Percentiles rank a stretch among this genome's conserved stretches.
phyloP scores from a whole-genome alignment of 2,888 invertebrate species.

The Eristalis intricaria region DNA sequence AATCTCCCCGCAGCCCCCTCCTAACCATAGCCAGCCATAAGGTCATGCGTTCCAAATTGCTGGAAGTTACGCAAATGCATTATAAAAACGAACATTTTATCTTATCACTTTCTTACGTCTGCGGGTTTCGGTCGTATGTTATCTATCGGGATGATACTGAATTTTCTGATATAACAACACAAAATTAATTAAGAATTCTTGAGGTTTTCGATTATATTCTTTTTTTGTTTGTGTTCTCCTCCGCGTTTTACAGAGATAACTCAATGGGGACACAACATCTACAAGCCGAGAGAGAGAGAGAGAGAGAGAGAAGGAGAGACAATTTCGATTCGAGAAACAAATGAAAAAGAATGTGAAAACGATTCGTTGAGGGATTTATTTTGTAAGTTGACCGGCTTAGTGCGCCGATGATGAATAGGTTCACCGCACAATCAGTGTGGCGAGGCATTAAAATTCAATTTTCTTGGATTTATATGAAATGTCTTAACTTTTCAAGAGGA shows the following conservation, averaged over 20 bases:
- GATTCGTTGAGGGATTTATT: not conserved
- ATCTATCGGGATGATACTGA: constrained; percentile 37
- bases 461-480: constrained; percentile 38
- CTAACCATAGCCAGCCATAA: not conserved
- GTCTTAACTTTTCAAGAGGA: constrained; percentile 24
- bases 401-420: constrained; percentile 34
- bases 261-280: not conserved
- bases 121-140: not conserved
- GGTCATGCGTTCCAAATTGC: too few relatives aligned
- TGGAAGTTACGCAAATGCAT: constrained; percentile 39
- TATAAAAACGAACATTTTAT: constrained; percentile 26
- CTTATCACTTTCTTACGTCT: constrained; percentile 29
- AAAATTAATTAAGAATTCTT: constrained; percentile 40
- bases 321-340: not conserved
- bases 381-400: constrained; percentile 29
- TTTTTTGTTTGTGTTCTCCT: not conserved
- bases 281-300: too few relatives aligned
- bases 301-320: not conserved
- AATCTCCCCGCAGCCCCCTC: not conserved
- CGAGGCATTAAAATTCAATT: constrained; percentile 47
- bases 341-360: constrained; percentile 22
- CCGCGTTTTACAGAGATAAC: not conserved
- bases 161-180: constrained; percentile 24
- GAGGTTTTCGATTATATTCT: not conserved
- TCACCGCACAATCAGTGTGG: constrained; percentile 1